Evolutionary conservation across 2,888 invertebrate genomes (phyloP), one percentile per base, ranked within the genome.

Genomic region (Trichogramma dendrolimi): DNA sequence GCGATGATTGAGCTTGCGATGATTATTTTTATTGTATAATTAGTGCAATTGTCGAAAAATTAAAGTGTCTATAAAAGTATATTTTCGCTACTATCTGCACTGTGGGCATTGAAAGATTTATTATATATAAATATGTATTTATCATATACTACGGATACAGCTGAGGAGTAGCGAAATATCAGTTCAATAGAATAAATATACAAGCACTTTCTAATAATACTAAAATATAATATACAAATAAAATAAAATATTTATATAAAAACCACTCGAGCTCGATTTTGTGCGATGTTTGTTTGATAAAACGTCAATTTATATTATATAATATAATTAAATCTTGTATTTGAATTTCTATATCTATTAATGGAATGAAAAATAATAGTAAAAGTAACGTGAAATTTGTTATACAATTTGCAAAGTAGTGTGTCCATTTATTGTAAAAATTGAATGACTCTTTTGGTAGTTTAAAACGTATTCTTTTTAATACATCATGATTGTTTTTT

Each of bases 371-470:
- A 47, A 48, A 55, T 50, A 42, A 38, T 49, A 8, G n/a, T 14
- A 56, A 52, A 57, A 58, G 58, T 58, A 11, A 27, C 56, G 49
- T 48, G 39, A 60, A 61, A 55, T 62, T 60, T 62, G 57, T 65
- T 65, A 27, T 27, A 62, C 51, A 39, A 58, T 50, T 58, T 41
- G 50, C 49, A 58, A 41, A 49, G 27, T 41, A 42, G 27, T 27
- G 10, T 41, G 39, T 55, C 55, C 60, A 58, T 51, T 6, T 8
- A 8, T 27, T 44, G 14, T 43, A 48, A 8, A 59, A 11, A n/a
- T 8, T 44, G 48, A 47, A 52, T 51, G 8, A 42, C 38, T 43
- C 40, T 51, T 48, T n/a, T 46, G 55, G 4, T 60, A 58, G 60
- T 43, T 55, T 60, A 62, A 52, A 58, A 48, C 47, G 49, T 41